Conservation (phyloP, 2,888 invertebrate species). For the Nomada ferruginata region DNA sequence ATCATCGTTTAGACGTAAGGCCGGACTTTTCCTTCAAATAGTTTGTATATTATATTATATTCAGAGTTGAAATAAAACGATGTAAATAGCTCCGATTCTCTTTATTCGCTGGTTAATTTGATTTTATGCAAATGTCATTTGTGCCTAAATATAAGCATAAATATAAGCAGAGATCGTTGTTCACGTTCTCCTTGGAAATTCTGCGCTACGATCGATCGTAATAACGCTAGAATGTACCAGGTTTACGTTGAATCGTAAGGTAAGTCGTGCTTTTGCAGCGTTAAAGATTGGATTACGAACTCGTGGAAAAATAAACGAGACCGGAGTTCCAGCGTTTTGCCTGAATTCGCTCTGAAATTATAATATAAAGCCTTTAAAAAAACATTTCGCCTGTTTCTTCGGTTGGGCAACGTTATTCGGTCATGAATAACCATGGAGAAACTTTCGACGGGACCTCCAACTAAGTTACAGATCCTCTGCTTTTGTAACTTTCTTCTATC, state of each 20-base stretch:
- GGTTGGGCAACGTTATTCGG: constrained; percentile 50
- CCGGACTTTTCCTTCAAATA: neutral
- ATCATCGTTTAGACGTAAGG: constrained; percentile 34
- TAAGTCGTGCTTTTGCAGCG: constrained; percentile 54
- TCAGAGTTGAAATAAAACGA: too few relatives aligned
- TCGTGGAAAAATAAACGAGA: constrained; percentile 28
- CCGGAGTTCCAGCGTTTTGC: constrained; percentile 8
- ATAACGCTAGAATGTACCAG: neutral
- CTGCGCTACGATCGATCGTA: neutral
- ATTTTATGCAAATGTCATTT: too few relatives aligned
- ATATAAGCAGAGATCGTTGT: neutral
- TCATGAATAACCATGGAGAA: constrained; percentile 67
- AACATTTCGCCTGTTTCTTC: constrained; percentile 52
- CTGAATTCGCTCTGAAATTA: constrained; percentile 40
- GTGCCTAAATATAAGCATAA: too few relatives aligned
- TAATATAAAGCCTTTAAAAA: constrained; percentile 46
- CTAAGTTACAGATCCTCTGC: constrained; percentile 35
- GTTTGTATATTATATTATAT: too few relatives aligned
- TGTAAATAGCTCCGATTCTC: too few relatives aligned
- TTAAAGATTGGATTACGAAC: constrained; percentile 42
- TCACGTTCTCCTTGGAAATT: neutral
- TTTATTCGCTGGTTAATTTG: too few relatives aligned
- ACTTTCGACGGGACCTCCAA: constrained; percentile 20
- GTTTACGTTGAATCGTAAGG: constrained; percentile 48
- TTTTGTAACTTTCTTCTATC: constrained; percentile 36